phyloP scores from a whole-genome alignment of 2,113 vertebrate species.

The Pollachius pollachius region DNA sequence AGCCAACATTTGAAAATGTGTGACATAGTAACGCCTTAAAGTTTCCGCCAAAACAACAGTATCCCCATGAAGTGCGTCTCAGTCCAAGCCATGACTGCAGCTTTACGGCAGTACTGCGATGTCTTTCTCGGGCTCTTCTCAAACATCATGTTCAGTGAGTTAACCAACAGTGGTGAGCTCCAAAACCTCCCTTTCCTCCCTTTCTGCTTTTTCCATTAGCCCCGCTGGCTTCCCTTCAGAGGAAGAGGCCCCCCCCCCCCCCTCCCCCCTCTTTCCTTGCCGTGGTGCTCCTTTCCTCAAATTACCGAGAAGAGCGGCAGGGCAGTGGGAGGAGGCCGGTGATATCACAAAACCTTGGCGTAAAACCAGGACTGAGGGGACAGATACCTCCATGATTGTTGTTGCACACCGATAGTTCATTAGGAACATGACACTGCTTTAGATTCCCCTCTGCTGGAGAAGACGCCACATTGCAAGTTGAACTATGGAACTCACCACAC shows the following conservation, averaged over 20 bases:
- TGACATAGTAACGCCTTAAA: background rate
- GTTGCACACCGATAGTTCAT: constrained; percentile 4
- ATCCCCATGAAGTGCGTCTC: background rate
- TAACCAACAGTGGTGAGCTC: constrained; percentile 15
- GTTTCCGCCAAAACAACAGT: background rate
- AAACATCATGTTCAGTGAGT: constrained; percentile 31
- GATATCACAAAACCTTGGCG: constrained; percentile 14
- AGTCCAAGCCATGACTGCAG: background rate
- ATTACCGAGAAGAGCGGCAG: constrained; percentile 16
- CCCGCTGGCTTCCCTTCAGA: constrained; percentile 40
- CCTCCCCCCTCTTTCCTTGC: constrained; percentile 12
- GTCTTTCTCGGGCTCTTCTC: constrained; percentile 2
- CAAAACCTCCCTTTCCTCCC: constrained; percentile 53
- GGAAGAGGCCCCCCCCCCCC: constrained; percentile 29
- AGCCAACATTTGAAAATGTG: constrained; percentile 19
- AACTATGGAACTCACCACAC: no score
- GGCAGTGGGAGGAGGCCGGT: constrained; percentile 16
- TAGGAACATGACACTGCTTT: background rate
- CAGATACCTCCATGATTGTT: constrained; percentile 30
- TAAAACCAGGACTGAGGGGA: constrained; percentile 1
- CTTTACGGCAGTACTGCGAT: background rate
- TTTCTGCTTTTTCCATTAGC: constrained; percentile 37
- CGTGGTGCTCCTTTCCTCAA: constrained; percentile 13
- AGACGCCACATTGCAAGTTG: constrained; percentile 28
- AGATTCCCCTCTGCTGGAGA: constrained; percentile 13